These are phyloP conservation scores for Spea bombifrons DNA, from an alignment of 2,113 vertebrate species.

Conservation along the genomic window DNA sequence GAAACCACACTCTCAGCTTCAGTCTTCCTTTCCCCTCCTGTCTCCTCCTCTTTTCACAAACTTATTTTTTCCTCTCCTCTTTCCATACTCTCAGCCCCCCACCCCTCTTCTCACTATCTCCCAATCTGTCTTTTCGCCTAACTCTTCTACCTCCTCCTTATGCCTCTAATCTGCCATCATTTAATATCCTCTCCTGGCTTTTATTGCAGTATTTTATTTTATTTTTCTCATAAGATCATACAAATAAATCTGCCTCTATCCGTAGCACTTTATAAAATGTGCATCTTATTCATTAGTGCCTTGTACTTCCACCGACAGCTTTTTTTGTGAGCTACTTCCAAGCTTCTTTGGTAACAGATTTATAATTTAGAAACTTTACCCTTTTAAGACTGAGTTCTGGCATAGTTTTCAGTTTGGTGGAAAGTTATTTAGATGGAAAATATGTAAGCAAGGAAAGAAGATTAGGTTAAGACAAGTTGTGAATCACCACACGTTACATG, in stretches of 20 bases:
- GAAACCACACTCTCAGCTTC: constrained; percentile 29
- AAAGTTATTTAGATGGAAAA: too few species aligned
- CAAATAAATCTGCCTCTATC: not conserved
- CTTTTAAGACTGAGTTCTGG: too few species aligned
- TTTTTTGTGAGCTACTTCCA: too few species aligned
- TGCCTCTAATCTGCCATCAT: not conserved
- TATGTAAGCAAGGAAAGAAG: too few species aligned
- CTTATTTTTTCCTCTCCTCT: constrained; percentile 36
- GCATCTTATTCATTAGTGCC: too few species aligned
- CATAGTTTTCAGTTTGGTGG: too few species aligned
- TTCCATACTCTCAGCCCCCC: constrained; percentile 33
- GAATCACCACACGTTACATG: too few species aligned
- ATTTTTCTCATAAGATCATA: constrained; percentile 1
- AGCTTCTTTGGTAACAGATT: too few species aligned
- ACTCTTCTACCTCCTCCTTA: not conserved
- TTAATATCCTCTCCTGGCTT: not conserved
- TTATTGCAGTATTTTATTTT: not conserved
- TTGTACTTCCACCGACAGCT: too few species aligned
- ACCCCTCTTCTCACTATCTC: constrained; percentile 22
- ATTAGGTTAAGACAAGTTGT: too few species aligned
- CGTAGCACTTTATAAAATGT: too few species aligned
- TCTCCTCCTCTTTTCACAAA: constrained; percentile 44
- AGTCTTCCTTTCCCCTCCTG: constrained; percentile 38
- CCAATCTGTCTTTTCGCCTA: constrained; percentile 15
- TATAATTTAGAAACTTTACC: too few species aligned